A percentile compares a stretch with the other conserved stretches of the same genome.
Conservation (phyloP, 2,888 invertebrate species). For the Mythimna lalbum region DNA sequence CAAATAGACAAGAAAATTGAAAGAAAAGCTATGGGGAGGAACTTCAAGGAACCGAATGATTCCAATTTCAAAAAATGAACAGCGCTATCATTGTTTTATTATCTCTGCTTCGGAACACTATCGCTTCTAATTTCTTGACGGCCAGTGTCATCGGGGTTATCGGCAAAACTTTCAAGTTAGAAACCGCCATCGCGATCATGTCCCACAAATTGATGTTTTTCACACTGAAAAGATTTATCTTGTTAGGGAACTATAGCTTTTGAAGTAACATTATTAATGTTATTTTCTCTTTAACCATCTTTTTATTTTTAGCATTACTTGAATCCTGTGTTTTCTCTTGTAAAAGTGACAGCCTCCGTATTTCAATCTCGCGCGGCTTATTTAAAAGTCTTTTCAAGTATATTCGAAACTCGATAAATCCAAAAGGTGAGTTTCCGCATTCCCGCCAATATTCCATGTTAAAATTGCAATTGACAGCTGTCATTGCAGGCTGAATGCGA, state of each 20-base stretch:
- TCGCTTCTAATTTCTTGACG: constrained; percentile 49
- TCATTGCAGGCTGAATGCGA: constrained; percentile 65
- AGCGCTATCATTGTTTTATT: not conserved
- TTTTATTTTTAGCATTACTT: constrained; percentile 15
- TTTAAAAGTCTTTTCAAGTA: constrained; percentile 47
- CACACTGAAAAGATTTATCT: constrained; percentile 38
- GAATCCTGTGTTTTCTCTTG: constrained; percentile 30
- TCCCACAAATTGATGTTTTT: constrained; percentile 41
- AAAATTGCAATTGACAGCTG: constrained; percentile 71
- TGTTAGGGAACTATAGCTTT: constrained; percentile 25
- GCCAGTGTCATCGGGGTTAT: constrained; percentile 45
- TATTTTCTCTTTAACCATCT: constrained; percentile 30
- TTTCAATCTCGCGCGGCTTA: constrained; percentile 26
- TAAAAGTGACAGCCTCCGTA: constrained; percentile 36
- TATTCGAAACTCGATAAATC: constrained; percentile 52
- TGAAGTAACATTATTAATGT: constrained; percentile 2
- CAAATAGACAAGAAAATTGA: too few species aligned
- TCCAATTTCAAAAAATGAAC: constrained; percentile 26
- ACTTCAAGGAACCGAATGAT: not conserved
- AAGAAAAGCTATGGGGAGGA: not conserved
- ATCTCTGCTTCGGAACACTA: constrained; percentile 2
- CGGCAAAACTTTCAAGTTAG: constrained; percentile 15
- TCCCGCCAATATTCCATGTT: constrained; percentile 58
- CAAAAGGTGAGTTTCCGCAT: constrained; percentile 59
- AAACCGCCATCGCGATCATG: constrained; percentile 33